Percentiles rank a stretch among this genome's conserved stretches.
Evolutionary conservation across 2,888 invertebrate species (phyloP).

Genomic region (Sesia apiformis): DNA sequence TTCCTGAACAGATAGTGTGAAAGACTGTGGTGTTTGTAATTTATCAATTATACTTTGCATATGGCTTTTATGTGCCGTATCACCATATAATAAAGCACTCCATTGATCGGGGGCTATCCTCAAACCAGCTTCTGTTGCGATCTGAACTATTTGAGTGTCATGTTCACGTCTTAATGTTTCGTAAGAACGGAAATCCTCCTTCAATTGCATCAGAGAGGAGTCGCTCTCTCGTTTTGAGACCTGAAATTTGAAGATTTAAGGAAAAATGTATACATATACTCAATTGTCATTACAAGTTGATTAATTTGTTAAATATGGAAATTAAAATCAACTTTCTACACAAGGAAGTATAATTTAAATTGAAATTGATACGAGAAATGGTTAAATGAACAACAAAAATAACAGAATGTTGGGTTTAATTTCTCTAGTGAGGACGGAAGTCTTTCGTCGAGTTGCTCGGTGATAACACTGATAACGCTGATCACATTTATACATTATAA

Average conservation of each 20-base stretch:
- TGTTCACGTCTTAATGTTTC: slow-evolving; percentile 95
- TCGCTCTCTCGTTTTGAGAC: slow-evolving; percentile 97
- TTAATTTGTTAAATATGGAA: too few relatives aligned
- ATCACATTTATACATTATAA: too few relatives aligned
- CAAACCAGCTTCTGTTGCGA: slow-evolving; percentile 97
- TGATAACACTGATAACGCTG: too few relatives aligned
- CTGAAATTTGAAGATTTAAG: slow-evolving; percentile 41
- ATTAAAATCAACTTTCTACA: too few relatives aligned
- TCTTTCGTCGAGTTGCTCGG: too few relatives aligned
- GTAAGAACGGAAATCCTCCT: slow-evolving; percentile 97
- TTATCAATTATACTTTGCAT: slow-evolving; percentile 94
- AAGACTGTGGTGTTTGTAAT: slow-evolving; percentile 94
- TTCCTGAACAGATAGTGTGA: slow-evolving; percentile 93
- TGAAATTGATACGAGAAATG: too few relatives aligned
- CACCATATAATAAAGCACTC: slow-evolving; percentile 97
- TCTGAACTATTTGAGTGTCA: slow-evolving; percentile 98
- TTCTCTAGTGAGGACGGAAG: too few relatives aligned
- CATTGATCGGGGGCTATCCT: slow-evolving; percentile 98
- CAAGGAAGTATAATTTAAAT: background rate
- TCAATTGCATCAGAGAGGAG: slow-evolving; percentile 97
- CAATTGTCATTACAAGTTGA: too few relatives aligned
- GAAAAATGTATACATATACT: too few relatives aligned
- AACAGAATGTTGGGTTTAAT: too few relatives aligned
- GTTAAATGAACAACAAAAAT: too few relatives aligned
- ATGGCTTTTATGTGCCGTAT: slow-evolving; percentile 95